These are phyloP conservation scores for Pachyramphus minor DNA, from an alignment of 2,113 vertebrate species.

Conservation along the genomic window DNA sequence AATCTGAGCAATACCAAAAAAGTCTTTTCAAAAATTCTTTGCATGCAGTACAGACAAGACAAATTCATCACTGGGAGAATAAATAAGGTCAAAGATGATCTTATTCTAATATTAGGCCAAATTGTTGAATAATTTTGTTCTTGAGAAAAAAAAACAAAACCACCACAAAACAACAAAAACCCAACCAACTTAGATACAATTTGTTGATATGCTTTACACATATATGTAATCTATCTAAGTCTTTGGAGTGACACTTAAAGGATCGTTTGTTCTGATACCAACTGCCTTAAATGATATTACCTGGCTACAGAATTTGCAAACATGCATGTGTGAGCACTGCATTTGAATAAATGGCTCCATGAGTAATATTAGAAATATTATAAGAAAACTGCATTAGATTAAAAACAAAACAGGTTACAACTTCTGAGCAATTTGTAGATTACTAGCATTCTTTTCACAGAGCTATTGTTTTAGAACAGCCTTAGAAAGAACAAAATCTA, in stretches of 20 bases:
- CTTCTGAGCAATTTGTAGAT: not conserved
- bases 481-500: not conserved
- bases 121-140: not conserved
- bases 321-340: fast-evolving
- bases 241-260: not conserved
- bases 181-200: not conserved
- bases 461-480: not conserved
- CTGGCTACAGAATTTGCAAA: not conserved
- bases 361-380: not conserved
- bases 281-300: not conserved
- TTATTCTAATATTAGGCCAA: not conserved
- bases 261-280: not conserved
- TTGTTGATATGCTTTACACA: not conserved
- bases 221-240: not conserved
- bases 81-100: not conserved
- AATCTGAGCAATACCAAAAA: not conserved
- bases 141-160: not conserved
- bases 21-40: not conserved
- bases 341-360: not conserved
- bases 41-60: not conserved
- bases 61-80: not conserved
- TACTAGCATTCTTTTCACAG: not conserved
- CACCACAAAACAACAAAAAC: not conserved
- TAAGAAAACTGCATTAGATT: not conserved
- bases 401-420: not conserved